Conservation (phyloP, 2,888 invertebrate genomes). For the Kuschelorhynchus macadamiae region DNA sequence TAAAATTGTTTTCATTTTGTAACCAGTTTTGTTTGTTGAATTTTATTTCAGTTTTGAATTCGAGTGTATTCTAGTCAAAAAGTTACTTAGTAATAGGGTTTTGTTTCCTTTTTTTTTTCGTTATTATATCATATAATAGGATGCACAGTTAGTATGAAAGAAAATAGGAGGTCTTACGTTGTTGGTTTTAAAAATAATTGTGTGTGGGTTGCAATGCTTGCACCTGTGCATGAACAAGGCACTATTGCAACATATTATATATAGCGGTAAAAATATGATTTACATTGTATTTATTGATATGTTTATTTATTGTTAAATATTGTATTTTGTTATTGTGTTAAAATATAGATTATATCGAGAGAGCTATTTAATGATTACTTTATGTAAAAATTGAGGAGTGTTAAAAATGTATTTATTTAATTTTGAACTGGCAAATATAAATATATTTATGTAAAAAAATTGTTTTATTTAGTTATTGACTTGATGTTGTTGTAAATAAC, state of each 20-base stretch:
- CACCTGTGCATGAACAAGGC: no score
- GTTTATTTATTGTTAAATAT: conserved; percentile 19
- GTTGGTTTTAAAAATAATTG: conserved; percentile 28
- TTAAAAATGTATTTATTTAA: conserved; percentile 30
- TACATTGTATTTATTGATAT: conserved; percentile 17
- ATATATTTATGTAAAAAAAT: conserved; percentile 38
- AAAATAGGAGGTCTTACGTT: conserved; percentile 25
- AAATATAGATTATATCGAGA: no score
- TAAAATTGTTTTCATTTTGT: conserved; percentile 15
- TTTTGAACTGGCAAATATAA: conserved; percentile 24
- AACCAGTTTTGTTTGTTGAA: conserved; percentile 51
- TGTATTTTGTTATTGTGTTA: conserved; percentile 9
- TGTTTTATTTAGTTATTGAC: no score
- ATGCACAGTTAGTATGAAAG: conserved; percentile 29
- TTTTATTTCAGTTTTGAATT: conserved; percentile 56
- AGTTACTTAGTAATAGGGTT: conserved; percentile 19
- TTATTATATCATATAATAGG: no score
- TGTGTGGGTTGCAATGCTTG: no score
- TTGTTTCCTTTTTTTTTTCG: no score
- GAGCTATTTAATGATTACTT: no score
- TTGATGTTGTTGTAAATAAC: no score
- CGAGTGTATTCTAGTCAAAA: conserved; percentile 67
- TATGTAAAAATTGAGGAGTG: conserved; percentile 34
- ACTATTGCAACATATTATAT: background rate
- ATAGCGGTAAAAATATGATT: conserved; percentile 40